These are phyloP conservation scores for Maniola jurtina DNA, from an alignment of 1,140 invertebrate species.

Conservation along the genomic window DNA sequence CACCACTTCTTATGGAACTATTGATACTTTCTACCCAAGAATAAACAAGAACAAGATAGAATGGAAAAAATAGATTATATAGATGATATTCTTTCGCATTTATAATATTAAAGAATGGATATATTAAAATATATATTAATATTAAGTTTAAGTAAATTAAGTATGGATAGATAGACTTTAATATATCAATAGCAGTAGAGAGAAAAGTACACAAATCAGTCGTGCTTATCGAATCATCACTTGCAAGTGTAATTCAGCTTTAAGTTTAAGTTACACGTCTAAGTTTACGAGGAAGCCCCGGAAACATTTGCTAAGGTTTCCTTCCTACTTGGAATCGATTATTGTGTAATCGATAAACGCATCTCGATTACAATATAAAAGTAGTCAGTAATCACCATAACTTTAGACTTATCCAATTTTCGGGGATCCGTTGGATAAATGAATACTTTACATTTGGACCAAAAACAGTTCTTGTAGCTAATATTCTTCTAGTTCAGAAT, in stretches of 20 bases:
- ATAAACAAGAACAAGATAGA: too few species aligned
- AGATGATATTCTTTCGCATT: too few species aligned
- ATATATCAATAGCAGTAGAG: background rate
- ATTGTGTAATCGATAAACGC: conserved; percentile 15
- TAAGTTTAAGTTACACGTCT: conserved; percentile 21
- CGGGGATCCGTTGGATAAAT: background rate
- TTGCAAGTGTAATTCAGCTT: conserved; percentile 18
- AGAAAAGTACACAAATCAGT: conserved; percentile 14
- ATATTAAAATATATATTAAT: too few species aligned
- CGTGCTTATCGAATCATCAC: conserved; percentile 20
- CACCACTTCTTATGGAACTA: too few species aligned
- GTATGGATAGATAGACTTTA: too few species aligned
- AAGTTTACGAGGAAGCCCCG: conserved; percentile 24
- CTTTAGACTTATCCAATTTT: background rate
- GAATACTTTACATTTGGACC: too few species aligned
- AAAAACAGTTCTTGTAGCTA: too few species aligned
- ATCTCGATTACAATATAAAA: conserved; percentile 23
- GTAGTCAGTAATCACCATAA: background rate
- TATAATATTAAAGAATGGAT: too few species aligned
- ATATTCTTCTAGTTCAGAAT: too few species aligned
- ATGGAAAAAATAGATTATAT: too few species aligned
- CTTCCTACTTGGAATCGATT: conserved; percentile 25
- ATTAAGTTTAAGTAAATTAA: too few species aligned
- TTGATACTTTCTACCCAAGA: too few species aligned
- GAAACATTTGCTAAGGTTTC: conserved; percentile 25